phyloP scores from a whole-genome alignment of 53 echinoderm and acorn worm species.

The Holothuria leucospilota region DNA sequence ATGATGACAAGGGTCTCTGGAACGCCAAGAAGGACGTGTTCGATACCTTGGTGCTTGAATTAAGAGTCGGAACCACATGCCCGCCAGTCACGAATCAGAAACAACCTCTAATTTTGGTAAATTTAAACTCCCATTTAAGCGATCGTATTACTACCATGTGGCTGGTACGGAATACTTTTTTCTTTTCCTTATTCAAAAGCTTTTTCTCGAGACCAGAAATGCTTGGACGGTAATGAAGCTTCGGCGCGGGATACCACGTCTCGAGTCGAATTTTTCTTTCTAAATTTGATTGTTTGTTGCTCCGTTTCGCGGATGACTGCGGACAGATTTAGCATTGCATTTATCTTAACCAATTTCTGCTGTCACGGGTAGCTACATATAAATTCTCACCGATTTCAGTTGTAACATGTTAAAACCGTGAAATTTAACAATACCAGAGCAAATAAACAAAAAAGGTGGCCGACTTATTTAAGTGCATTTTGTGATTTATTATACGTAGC shows the following conservation, averaged over 20 bases:
- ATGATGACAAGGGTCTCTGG: constrained; percentile 5
- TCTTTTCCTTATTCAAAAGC: not conserved
- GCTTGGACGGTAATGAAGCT: constrained; percentile 22
- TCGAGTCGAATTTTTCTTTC: constrained; percentile 15
- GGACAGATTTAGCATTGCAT: constrained; percentile 25
- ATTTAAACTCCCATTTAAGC: constrained; percentile 40
- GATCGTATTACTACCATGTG: constrained; percentile 36
- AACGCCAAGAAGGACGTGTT: constrained; percentile 36
- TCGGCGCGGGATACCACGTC: constrained; percentile 17
- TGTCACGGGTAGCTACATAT: not conserved
- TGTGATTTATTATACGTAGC: no score
- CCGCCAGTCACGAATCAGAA: constrained; percentile 30
- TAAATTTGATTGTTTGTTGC: constrained; percentile 2
- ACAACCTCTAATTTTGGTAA: constrained; percentile 13
- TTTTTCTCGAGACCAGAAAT: constrained; percentile 1
- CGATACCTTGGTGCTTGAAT: constrained; percentile 1
- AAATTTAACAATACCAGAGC: constrained; percentile 1
- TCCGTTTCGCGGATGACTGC: constrained; percentile 6
- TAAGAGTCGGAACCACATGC: constrained; percentile 20
- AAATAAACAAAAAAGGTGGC: constrained; percentile 43
- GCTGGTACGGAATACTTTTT: constrained; percentile 13
- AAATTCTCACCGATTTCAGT: not conserved
- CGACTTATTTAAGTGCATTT: constrained; percentile 11
- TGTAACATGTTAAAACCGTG: constrained; percentile 10
- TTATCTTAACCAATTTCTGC: constrained; percentile 19